A percentile compares a stretch with the other conserved stretches of the same genome.
Evolutionary conservation across 2,888 invertebrate species (phyloP).

Genomic region (Serripes groenlandicus): DNA sequence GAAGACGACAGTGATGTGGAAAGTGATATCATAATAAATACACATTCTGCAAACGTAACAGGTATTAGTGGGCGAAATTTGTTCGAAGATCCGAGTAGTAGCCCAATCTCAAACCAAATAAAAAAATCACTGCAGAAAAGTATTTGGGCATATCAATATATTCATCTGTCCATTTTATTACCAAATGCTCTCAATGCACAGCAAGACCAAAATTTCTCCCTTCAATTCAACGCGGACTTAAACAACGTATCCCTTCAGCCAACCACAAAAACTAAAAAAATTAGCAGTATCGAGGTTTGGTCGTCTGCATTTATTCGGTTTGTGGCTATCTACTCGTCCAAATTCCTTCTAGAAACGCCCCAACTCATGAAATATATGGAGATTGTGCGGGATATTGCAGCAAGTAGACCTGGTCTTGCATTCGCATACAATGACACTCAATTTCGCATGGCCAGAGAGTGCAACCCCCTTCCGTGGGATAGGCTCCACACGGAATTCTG

Average conservation of each 20-base stretch:
- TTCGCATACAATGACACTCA: slow-evolving; percentile 42
- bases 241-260: background rate
- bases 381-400: slow-evolving; percentile 38
- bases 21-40: too few relatives aligned
- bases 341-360: slow-evolving; percentile 18
- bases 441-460: slow-evolving; percentile 35
- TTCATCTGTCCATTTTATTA: background rate
- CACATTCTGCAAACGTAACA: too few relatives aligned
- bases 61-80: too few relatives aligned
- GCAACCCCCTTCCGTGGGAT: slow-evolving; percentile 31
- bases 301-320: slow-evolving; percentile 41
- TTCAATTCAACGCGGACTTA: background rate
- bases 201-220: background rate
- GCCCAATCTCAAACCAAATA: background rate
- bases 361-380: slow-evolving; percentile 53
- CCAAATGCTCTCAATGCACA: background rate
- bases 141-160: background rate
- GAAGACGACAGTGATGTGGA: too few relatives aligned
- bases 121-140: background rate
- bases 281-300: slow-evolving; percentile 21
- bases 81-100: background rate
- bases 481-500: slow-evolving; percentile 47
- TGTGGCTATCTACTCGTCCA: slow-evolving; percentile 26
- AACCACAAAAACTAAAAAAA: background rate
- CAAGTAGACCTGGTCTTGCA: slow-evolving; percentile 23